Evolutionary conservation across 2,888 invertebrate genomes (phyloP).

Genomic region (Chirona hameri): DNA sequence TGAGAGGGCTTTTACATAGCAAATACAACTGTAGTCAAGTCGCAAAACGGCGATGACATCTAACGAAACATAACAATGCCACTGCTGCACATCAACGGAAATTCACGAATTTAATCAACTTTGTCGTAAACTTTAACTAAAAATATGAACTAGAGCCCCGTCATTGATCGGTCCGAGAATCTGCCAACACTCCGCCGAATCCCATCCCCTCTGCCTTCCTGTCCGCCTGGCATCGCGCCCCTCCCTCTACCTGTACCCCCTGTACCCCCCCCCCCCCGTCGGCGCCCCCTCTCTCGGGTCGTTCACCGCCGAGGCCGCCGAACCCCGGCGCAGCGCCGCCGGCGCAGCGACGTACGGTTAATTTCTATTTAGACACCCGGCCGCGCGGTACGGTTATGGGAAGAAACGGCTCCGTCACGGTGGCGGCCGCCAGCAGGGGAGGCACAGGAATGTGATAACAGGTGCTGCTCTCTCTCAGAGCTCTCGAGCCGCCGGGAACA

Average conservation of each 20-base stretch:
- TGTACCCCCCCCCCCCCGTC: neutral
- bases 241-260: neutral
- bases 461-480: neutral
- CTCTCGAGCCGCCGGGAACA: neutral
- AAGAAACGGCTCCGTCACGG: slow-evolving; percentile 2
- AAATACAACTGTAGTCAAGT: too few species aligned
- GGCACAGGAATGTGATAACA: neutral
- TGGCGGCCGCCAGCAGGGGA: neutral
- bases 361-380: slow-evolving; percentile 1
- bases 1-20: too few species aligned
- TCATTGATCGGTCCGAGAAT: neutral
- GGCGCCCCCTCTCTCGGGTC: neutral
- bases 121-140: too few species aligned
- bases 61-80: too few species aligned
- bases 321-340: neutral
- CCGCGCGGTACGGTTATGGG: slow-evolving; percentile 2
- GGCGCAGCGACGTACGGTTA: neutral
- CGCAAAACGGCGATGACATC: too few species aligned
- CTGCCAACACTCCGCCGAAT: neutral
- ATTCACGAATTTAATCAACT: too few species aligned
- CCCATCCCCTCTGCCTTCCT: neutral
- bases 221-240: neutral
- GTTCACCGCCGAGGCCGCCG: neutral
- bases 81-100: too few species aligned
- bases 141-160: too few species aligned